A percentile compares a stretch with the other conserved stretches of the same genome.
These are phyloP conservation scores for Prionchulus punctatus DNA, from an alignment of 2,888 invertebrate species.

Conservation along the genomic window DNA sequence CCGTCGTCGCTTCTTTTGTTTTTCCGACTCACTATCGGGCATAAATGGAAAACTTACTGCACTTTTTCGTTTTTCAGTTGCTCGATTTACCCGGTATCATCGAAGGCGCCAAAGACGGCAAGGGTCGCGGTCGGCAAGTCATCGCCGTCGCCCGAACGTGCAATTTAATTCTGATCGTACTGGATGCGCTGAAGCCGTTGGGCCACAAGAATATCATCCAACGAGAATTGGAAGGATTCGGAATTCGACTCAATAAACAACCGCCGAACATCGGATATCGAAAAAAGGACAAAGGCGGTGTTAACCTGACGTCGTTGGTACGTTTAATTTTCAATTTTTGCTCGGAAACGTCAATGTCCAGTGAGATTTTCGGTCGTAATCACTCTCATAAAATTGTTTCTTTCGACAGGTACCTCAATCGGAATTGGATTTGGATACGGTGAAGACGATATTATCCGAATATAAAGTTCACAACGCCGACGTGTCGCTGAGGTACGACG, in stretches of 20 bases:
- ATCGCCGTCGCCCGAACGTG: conserved; percentile 98
- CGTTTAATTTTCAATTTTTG: neutral
- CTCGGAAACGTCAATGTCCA: neutral
- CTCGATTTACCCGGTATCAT: conserved; percentile 98
- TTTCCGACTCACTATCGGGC: neutral
- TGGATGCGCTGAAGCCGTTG: conserved; percentile 90
- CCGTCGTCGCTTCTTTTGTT: too few species aligned
- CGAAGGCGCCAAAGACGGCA: conserved; percentile 98
- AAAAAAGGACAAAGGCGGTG: conserved; percentile 94
- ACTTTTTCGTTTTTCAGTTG: conserved; percentile 44
- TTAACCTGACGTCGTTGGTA: conserved; percentile 58
- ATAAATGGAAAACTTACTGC: neutral
- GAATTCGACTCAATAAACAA: conserved; percentile 75
- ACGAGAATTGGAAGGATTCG: conserved; percentile 96
- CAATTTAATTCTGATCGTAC: conserved; percentile 80
- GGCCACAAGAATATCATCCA: conserved; percentile 89
- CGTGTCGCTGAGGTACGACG: conserved; percentile 49
- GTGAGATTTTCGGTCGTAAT: neutral
- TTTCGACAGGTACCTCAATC: conserved; percentile 60
- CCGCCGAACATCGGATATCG: conserved; percentile 92
- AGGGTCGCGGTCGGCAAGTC: conserved; percentile 93
- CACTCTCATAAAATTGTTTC: neutral
- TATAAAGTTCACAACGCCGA: conserved; percentile 96
- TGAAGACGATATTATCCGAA: conserved; percentile 85
- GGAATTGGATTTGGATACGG: conserved; percentile 81